Percentiles rank a stretch among this genome's conserved stretches.
Evolutionary conservation across 1,140 invertebrate species (phyloP).

Genomic region (Heliconius nattereri): DNA sequence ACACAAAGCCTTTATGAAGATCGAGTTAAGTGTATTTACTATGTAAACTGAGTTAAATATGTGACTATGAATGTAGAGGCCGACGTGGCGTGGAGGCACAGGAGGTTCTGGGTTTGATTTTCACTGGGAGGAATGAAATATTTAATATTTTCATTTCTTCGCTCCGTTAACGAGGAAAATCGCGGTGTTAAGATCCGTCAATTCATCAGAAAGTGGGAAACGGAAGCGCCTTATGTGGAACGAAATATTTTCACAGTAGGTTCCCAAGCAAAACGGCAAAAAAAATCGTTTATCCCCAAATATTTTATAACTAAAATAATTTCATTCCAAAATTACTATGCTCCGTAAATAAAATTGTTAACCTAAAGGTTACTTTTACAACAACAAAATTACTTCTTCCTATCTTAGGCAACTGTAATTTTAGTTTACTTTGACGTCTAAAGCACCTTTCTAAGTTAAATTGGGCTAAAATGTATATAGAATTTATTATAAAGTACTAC

Average conservation of each 20-base stretch:
- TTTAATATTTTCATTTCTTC: too few species aligned
- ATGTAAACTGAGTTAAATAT: not conserved
- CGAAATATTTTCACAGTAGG: too few species aligned
- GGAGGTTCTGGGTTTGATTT: too few species aligned
- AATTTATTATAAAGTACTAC: constrained; percentile 23
- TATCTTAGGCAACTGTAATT: constrained; percentile 17
- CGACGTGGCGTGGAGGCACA: too few species aligned
- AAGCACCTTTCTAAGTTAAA: constrained; percentile 22
- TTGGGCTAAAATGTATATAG: constrained; percentile 21
- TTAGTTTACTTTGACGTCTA: constrained; percentile 21
- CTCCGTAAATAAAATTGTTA: not conserved
- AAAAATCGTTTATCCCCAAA: too few species aligned
- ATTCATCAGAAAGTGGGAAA: not conserved
- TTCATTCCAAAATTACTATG: not conserved
- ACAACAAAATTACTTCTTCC: constrained; percentile 12
- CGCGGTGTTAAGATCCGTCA: not conserved
- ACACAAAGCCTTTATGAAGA: not conserved
- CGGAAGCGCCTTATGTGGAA: not conserved
- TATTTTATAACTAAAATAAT: too few species aligned
- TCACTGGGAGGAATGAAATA: too few species aligned
- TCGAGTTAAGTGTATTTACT: not conserved
- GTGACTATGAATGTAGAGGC: not conserved
- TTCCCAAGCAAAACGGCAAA: too few species aligned
- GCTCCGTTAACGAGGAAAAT: too few species aligned
- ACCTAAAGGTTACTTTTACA: not conserved